Percentiles rank a stretch among this genome's conserved stretches.
phyloP scores from a whole-genome alignment of 2,797 vertebrate species.

The Scleropages formosus region DNA sequence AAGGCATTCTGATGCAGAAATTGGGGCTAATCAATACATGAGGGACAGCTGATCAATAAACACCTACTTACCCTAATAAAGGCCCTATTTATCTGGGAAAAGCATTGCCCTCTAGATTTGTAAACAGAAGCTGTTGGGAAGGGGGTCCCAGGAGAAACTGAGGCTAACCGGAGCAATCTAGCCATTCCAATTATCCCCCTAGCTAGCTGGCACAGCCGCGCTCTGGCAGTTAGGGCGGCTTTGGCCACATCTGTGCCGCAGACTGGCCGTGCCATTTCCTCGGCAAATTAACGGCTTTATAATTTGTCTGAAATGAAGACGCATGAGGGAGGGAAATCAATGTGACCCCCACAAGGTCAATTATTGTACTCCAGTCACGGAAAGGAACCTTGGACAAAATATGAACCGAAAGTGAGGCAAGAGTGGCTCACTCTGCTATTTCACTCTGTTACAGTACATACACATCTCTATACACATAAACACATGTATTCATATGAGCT shows the following conservation, averaged over 20 bases:
- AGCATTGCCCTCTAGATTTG: constrained; percentile 79
- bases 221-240: constrained; percentile 75
- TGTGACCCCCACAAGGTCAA: constrained; percentile 93
- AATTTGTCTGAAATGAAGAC: constrained; percentile 98
- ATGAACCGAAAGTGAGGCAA: background rate
- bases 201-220: constrained; percentile 79
- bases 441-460: no score
- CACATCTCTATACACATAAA: no score
- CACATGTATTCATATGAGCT: no score
- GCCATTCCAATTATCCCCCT: constrained; percentile 75
- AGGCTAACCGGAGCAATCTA: constrained; percentile 85
- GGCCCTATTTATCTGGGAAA: constrained; percentile 76
- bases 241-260: constrained; percentile 94
- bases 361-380: constrained; percentile 57
- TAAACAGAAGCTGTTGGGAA: constrained; percentile 73
- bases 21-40: constrained; percentile 62
- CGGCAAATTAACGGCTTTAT: constrained; percentile 97
- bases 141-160: constrained; percentile 74
- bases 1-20: constrained; percentile 51
- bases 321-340: constrained; percentile 88
- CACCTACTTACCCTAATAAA: constrained; percentile 75
- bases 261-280: constrained; percentile 92
- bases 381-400: background rate
- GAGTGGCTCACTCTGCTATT: background rate
- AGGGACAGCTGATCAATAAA: constrained; percentile 70